Evolutionary conservation across 2,113 vertebrate genomes (phyloP).

Genomic region (Gadus chalcogrammus): DNA sequence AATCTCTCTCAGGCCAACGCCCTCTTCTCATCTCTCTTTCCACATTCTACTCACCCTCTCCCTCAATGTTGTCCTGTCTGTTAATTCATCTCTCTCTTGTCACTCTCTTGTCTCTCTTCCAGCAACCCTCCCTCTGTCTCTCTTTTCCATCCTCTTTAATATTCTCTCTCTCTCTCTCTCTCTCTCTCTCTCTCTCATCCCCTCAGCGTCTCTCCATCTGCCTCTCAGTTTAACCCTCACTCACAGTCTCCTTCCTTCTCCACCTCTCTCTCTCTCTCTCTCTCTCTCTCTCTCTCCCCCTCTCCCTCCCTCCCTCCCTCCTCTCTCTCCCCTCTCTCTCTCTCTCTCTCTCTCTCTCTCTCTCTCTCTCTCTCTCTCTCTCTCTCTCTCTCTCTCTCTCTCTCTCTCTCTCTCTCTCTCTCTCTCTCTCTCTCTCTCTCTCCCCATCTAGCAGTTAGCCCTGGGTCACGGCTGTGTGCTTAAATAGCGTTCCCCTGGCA

Average conservation of each 20-base stretch:
- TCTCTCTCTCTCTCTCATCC: conserved; percentile 20
- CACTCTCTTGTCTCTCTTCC: neutral
- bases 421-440: too few species aligned
- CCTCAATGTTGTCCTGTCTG: too few species aligned
- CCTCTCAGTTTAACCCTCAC: too few species aligned
- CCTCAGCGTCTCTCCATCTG: too few species aligned
- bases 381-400: conserved; percentile 8
- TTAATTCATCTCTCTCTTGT: too few species aligned
- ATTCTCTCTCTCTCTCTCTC: conserved; percentile 11
- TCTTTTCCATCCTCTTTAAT: neutral
- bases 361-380: neutral
- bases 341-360: conserved; percentile 8
- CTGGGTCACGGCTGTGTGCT: conserved; percentile 27
- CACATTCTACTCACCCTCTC: too few species aligned
- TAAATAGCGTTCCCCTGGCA: neutral
- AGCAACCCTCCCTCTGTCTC: neutral
- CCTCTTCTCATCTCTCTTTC: too few species aligned
- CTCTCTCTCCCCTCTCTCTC: neutral
- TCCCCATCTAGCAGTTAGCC: neutral
- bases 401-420: neutral
- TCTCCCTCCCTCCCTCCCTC: too few species aligned
- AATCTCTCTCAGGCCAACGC: too few species aligned
- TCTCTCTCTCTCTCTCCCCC: too few species aligned
- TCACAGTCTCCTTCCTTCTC: too few species aligned
- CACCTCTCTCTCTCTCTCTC: conserved; percentile 6